These are phyloP conservation scores for Chrysogorgia sp. DNA, from an alignment of 92 coral and sea anemone genomes.

Conservation along the genomic window DNA sequence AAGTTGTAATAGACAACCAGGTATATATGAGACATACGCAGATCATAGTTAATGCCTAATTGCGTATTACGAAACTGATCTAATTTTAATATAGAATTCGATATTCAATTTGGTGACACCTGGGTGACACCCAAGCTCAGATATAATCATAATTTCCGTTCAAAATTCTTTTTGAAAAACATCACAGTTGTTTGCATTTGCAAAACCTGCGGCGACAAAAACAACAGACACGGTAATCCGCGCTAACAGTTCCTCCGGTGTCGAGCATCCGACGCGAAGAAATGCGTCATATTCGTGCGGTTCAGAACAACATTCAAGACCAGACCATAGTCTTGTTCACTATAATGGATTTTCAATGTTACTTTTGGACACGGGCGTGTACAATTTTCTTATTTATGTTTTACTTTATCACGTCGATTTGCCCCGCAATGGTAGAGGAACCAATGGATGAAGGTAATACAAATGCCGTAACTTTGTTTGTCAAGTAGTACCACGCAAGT, in stretches of 20 bases:
- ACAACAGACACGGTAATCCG: conserved; percentile 9
- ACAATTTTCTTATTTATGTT: neutral
- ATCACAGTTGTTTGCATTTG: neutral
- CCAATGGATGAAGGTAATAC: neutral
- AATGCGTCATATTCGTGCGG: neutral
- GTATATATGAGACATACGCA: too few species aligned
- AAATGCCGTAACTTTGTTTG: neutral
- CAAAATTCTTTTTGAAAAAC: neutral
- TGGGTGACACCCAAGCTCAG: conserved; percentile 13
- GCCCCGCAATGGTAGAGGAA: neutral
- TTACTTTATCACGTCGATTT: neutral
- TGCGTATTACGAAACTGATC: too few species aligned
- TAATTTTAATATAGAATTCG: too few species aligned
- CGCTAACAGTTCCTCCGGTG: neutral
- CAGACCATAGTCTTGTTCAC: neutral
- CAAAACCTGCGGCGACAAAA: conserved; percentile 12
- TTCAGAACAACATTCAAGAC: too few species aligned
- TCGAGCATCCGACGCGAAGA: neutral
- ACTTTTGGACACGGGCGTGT: neutral
- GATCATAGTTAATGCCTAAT: too few species aligned
- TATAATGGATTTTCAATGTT: neutral
- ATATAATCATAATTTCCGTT: conserved; percentile 10
- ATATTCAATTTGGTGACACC: too few species aligned
- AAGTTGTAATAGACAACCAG: too few species aligned
- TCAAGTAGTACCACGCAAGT: too few species aligned